Percentiles rank a stretch among this genome's conserved stretches.
Evolutionary conservation across 2,113 vertebrate genomes (phyloP).

Genomic region (Lepidothrix coronata): DNA sequence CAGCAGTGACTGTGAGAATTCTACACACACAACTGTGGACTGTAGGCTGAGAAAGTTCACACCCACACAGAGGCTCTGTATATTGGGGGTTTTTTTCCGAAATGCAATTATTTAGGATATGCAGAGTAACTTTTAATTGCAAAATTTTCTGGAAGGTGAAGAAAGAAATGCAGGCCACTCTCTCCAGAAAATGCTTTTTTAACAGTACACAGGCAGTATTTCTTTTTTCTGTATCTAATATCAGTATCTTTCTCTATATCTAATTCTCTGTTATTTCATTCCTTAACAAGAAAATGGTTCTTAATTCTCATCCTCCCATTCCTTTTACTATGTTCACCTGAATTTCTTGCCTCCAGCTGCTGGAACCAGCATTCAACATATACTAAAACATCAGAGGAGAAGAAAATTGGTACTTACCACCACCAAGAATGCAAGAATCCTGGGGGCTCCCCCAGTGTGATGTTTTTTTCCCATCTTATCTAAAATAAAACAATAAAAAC

Average conservation of each 20-base stretch:
- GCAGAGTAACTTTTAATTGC: background rate
- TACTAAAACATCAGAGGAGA: background rate
- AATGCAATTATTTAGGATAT: background rate
- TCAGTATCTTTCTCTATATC: background rate
- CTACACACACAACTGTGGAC: background rate
- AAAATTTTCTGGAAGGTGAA: background rate
- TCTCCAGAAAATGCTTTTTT: background rate
- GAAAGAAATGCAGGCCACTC: background rate
- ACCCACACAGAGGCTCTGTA: background rate
- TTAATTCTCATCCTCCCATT: background rate
- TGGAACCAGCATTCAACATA: background rate
- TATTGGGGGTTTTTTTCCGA: accelerated
- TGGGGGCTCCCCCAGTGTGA: constrained; percentile 96
- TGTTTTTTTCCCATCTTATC: constrained; percentile 99
- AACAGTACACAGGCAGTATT: accelerated
- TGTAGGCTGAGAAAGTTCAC: background rate
- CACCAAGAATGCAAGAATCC: constrained; percentile 99
- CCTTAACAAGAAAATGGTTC: background rate
- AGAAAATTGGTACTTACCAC: constrained; percentile 85
- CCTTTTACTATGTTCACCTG: background rate
- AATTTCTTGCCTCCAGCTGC: background rate
- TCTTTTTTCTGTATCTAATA: background rate
- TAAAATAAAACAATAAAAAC: constrained; percentile 70
- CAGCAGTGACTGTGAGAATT: background rate
- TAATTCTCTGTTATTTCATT: background rate